phyloP scores from a whole-genome alignment of 2,113 vertebrate species.

The Boleophthalmus pectinirostris region DNA sequence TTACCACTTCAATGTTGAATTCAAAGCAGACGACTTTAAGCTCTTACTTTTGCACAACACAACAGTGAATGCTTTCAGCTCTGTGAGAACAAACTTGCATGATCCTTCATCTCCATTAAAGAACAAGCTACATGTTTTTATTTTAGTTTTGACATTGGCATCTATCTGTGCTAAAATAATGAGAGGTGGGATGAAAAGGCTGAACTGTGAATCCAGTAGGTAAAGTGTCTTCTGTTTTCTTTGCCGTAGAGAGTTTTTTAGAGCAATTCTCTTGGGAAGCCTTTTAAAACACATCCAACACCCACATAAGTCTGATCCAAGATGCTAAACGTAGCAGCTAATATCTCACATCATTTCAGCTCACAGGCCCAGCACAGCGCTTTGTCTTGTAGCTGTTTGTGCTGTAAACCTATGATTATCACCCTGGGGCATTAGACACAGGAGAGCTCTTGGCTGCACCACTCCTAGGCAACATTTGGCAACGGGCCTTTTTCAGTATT shows the following conservation, averaged over 20 bases:
- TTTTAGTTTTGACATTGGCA: slow-evolving; percentile 24
- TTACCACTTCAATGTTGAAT: neutral
- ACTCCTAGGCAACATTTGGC: slow-evolving; percentile 21
- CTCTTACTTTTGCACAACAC: neutral
- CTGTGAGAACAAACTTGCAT: slow-evolving; percentile 5
- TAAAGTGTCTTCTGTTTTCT: slow-evolving; percentile 35
- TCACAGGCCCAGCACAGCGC: slow-evolving; percentile 21
- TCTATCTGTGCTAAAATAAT: slow-evolving; percentile 51
- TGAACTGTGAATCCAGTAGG: slow-evolving; percentile 42
- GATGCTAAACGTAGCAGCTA: slow-evolving; percentile 46
- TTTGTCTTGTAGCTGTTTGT: slow-evolving; percentile 27
- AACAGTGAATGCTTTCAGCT: slow-evolving; percentile 3
- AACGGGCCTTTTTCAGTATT: slow-evolving; percentile 5
- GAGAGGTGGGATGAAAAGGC: slow-evolving; percentile 39
- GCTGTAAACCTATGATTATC: slow-evolving; percentile 36
- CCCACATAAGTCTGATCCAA: slow-evolving; percentile 64
- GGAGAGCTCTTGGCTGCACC: slow-evolving; percentile 9
- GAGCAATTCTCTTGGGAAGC: slow-evolving; percentile 43
- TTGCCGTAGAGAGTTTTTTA: slow-evolving; percentile 64
- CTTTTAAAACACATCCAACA: slow-evolving; percentile 66
- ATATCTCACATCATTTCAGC: slow-evolving; percentile 52
- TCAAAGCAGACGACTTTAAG: slow-evolving; percentile 10
- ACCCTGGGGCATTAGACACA: slow-evolving; percentile 18
- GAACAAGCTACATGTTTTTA: slow-evolving; percentile 4
- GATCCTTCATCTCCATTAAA: neutral